phyloP scores from a whole-genome alignment of 2,888 invertebrate species.

The Philereme transversata region DNA sequence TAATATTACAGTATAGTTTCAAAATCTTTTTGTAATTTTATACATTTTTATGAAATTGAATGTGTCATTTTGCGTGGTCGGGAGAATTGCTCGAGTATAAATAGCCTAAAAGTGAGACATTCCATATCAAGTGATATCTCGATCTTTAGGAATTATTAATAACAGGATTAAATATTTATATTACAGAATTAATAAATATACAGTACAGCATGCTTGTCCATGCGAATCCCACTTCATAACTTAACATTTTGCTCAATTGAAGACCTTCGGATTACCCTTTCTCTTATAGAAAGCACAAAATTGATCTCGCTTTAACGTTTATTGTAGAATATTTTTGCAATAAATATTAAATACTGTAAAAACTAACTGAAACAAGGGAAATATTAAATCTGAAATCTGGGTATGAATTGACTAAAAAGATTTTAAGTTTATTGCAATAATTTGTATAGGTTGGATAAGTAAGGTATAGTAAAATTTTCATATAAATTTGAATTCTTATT shows the following conservation, averaged over 20 bases:
- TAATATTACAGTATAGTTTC: slow-evolving; percentile 61
- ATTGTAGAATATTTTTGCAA: slow-evolving; percentile 10
- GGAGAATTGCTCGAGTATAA: slow-evolving; percentile 62
- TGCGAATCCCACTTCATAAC: not conserved
- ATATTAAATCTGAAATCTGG: not conserved
- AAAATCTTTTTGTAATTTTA: slow-evolving; percentile 82
- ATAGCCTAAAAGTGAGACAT: slow-evolving; percentile 79
- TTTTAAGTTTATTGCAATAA: slow-evolving; percentile 2
- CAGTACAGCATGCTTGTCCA: no score
- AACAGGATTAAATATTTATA: slow-evolving; percentile 14
- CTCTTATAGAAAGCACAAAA: slow-evolving; percentile 17
- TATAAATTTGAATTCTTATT: slow-evolving; percentile 4
- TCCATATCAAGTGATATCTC: slow-evolving; percentile 74
- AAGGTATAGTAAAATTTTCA: slow-evolving; percentile 3
- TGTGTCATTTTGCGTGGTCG: slow-evolving; percentile 70
- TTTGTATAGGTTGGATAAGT: slow-evolving; percentile 18
- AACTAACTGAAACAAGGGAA: slow-evolving; percentile 1
- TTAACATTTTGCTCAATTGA: slow-evolving; percentile 14
- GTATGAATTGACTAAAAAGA: slow-evolving; percentile 8
- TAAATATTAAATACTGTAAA: slow-evolving; percentile 5
- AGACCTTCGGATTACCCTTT: slow-evolving; percentile 7
- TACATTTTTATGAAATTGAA: slow-evolving; percentile 79
- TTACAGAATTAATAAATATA: slow-evolving; percentile 1
- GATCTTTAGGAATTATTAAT: slow-evolving; percentile 27
- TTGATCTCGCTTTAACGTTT: slow-evolving; percentile 23